A percentile compares a stretch with the other conserved stretches of the same genome.
These are phyloP conservation scores for Fistularia commersonii DNA, from an alignment of 2,797 vertebrate genomes.

Conservation along the genomic window DNA sequence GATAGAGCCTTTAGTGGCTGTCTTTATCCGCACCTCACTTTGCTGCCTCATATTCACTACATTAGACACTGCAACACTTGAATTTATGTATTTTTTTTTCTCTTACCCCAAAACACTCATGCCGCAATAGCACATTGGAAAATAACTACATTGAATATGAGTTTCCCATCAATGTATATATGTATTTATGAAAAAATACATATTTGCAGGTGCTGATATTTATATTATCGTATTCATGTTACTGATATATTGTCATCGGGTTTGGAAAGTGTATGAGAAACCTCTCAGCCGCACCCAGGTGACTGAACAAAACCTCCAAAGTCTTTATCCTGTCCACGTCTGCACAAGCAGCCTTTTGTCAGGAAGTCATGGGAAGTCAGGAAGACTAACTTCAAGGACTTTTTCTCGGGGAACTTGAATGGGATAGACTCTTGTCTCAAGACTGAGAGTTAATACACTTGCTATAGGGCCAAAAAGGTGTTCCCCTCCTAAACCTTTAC, in stretches of 20 bases:
- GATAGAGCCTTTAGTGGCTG: not conserved
- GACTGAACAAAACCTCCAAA: conserved; percentile 49
- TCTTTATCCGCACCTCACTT: conserved; percentile 18
- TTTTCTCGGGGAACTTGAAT: conserved; percentile 60
- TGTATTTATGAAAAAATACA: too few relatives aligned
- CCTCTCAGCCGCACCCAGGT: conserved; percentile 39
- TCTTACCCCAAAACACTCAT: too few relatives aligned
- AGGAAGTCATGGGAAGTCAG: conserved; percentile 64
- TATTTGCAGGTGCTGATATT: too few relatives aligned
- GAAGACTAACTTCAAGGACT: conserved; percentile 58
- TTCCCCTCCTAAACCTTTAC: conserved; percentile 32
- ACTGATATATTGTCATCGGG: conserved; percentile 24
- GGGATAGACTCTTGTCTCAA: conserved; percentile 46
- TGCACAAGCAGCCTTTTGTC: conserved; percentile 67
- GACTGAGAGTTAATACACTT: conserved; percentile 35
- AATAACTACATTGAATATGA: too few relatives aligned
- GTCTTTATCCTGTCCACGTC: conserved; percentile 53
- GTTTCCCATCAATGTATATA: too few relatives aligned
- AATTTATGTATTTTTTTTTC: too few relatives aligned
- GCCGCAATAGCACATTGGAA: too few relatives aligned
- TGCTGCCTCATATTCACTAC: conserved; percentile 46
- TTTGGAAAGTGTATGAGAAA: conserved; percentile 51
- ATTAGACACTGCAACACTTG: conserved; percentile 16
- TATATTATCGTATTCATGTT: too few relatives aligned
- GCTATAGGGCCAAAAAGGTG: conserved; percentile 34